Conservation (phyloP, 1,140 invertebrate genomes). For the Macrocentrus cingulum region DNA sequence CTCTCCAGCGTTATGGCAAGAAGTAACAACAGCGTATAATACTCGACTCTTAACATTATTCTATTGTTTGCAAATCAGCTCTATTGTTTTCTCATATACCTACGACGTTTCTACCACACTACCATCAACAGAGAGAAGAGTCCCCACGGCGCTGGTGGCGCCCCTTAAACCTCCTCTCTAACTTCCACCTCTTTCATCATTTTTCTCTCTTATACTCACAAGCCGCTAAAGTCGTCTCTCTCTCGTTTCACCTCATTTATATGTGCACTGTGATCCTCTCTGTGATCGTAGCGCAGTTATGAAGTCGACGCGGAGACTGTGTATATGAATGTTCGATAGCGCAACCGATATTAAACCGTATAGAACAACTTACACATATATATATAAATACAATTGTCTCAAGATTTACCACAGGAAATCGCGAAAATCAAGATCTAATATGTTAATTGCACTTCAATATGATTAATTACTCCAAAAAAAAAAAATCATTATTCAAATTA, state of each 20-base stretch:
- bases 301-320: background rate
- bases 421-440: background rate
- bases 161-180: slow-evolving; percentile 18
- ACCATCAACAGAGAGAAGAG: slow-evolving; percentile 8
- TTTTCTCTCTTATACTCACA: slow-evolving; percentile 9
- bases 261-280: background rate
- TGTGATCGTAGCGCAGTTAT: slow-evolving; percentile 1
- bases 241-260: background rate
- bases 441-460: background rate
- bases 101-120: slow-evolving; percentile 33
- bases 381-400: background rate
- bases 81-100: slow-evolving; percentile 61
- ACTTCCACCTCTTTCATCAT: slow-evolving; percentile 19
- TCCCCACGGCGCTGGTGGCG: slow-evolving; percentile 24
- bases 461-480: no score
- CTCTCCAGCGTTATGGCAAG: slow-evolving; percentile 48
- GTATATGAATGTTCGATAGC: background rate
- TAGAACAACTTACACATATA: no score
- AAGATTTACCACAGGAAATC: background rate
- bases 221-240: background rate
- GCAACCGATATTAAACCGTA: background rate
- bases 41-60: slow-evolving; percentile 60
- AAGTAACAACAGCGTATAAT: slow-evolving; percentile 59
- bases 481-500: no score
- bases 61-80: slow-evolving; percentile 63